Base-by-base conservation (phyloP, 2,797 vertebrate genomes). In the Danio jaintianensis region DNA sequence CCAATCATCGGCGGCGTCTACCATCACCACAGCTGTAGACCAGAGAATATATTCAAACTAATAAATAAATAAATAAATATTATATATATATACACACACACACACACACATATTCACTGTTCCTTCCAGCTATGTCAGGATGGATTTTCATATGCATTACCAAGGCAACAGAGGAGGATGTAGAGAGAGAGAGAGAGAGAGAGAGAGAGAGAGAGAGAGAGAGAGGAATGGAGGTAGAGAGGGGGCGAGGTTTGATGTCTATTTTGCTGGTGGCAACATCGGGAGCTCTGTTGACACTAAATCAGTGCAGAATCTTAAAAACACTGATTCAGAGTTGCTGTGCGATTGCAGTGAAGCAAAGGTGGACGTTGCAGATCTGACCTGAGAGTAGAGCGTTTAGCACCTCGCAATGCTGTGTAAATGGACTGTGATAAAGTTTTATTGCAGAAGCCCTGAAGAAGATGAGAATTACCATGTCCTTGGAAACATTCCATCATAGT, bases 141-240 rank as follows among this genome's bases (percentile, higher is more conserved):
- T 71, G 69, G 70, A 76, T 79, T 80, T 86, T 75, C 66, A 71
- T 68, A 82, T 29, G 80, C 58, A 85, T 88, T 83, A 80, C 83
- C 83, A 84, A 50, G 84, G 82, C 83, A 87, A 84, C 86, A 70
- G 82, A 79, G 53, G 29, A 78, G 56, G 55, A 45, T 48, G 63
- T 55, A 10, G 53, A 67, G 70, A 8, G 16, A 8, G 9, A 55
- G 66, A 47, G 63, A 11, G 20, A 11, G n/a, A 50, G 69, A 42
- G 69, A 15, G 52, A 61, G 69, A 8, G 36, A n/a, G 16, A 56
- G 66, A 45, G 66, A 18, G 50, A 47, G 56, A 63, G 6, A 40
- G 18, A 15, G 55, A 16, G 56, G 66, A 61, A 64, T 36, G 20
- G 59, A 80, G 59, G 38, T 18, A 66, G 78, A 64, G 69, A 58